Evolutionary conservation across 2,888 invertebrate species (phyloP), one percentile per base, ranked within the genome.

Genomic region (Camponotus fellah): DNA sequence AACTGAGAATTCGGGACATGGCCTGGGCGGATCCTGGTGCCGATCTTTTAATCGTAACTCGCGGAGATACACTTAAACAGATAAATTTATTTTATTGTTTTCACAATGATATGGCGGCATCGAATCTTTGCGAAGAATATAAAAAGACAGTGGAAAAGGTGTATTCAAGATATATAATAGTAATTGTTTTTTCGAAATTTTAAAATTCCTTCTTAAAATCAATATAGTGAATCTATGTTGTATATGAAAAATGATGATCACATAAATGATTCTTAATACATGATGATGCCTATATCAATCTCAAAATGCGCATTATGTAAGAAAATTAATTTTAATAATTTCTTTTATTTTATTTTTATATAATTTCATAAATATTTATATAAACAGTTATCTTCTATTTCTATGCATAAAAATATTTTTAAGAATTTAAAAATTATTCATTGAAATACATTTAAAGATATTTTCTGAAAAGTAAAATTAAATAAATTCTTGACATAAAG

Each of bases 41-140:
- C 92, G 91, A 92, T 92, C 92, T 91, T 92, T 92, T 92, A 92
- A 92, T 92, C 92, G 92, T 92, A 92, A 92, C 92, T 92, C 89
- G 90, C 90, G 89, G 84, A 89, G 49, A 49, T 49, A 49, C 88
- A 88, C 88, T 88, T 88, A 85, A 84, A 56, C 88, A 84, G 84
- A 81, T 82, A 82, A 72, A 83, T 88, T 89, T 89, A 89, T 93
- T 92, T 93, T 93, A 93, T 93, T 92, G 91, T 93, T 91, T 89
- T 89, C 89, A 86, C 87, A 91, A 89, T 91, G 88, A 91, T 87
- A 89, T 87, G 88, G 87, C 71, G 64, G 82, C 69, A 82, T 85
- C 56, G 71, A 84, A 86, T 86, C 84, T 89, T 89, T 84, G 86
- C 82, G 72, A 62, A 34, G n/a, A 58, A 12, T 34, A 40, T 46